A percentile compares a stretch with the other conserved stretches of the same genome.
Conservation (phyloP, 2,888 invertebrate genomes). For the Malachius bipustulatus region DNA sequence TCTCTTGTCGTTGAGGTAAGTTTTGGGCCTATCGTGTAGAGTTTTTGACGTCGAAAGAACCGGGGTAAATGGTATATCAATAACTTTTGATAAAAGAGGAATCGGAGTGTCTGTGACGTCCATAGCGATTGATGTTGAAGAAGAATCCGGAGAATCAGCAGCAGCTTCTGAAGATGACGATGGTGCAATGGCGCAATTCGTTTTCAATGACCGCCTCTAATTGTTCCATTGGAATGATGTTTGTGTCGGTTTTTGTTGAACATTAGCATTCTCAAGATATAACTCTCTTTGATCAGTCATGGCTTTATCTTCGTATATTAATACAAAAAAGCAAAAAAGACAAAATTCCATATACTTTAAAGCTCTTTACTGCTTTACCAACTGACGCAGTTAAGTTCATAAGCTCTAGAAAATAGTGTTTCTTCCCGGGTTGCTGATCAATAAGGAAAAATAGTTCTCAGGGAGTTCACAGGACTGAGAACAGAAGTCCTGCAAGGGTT, state of each 20-base stretch:
- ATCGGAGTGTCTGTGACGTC: slow-evolving; percentile 1
- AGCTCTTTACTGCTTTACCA: slow-evolving; percentile 8
- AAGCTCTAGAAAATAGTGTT: slow-evolving; percentile 7
- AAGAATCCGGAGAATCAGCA: slow-evolving; percentile 3
- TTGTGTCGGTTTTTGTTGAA: slow-evolving; percentile 1
- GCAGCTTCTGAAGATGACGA: slow-evolving; percentile 2
- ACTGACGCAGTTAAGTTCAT: slow-evolving; percentile 6
- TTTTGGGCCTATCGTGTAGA: no score
- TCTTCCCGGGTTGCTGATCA: slow-evolving; percentile 3
- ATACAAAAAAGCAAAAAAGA: slow-evolving; percentile 2
- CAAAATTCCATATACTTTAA: slow-evolving; percentile 6
- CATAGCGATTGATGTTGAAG: slow-evolving; percentile 1
- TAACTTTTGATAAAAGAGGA: background rate
- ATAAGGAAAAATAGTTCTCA: no score
- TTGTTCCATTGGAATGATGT: slow-evolving; percentile 1
- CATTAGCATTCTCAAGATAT: slow-evolving; percentile 2
- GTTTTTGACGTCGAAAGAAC: slow-evolving; percentile 3
- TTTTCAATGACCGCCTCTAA: slow-evolving; percentile 2
- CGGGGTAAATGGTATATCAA: background rate
- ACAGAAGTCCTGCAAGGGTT: slow-evolving; percentile 3
- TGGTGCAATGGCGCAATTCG: background rate
- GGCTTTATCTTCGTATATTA: slow-evolving; percentile 6
- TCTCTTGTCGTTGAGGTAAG: background rate
- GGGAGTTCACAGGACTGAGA: background rate
- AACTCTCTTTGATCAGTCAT: slow-evolving; percentile 5